Evolutionary conservation across 2,113 vertebrate genomes (phyloP).

Genomic region (Brachypodius melanocephalos): DNA sequence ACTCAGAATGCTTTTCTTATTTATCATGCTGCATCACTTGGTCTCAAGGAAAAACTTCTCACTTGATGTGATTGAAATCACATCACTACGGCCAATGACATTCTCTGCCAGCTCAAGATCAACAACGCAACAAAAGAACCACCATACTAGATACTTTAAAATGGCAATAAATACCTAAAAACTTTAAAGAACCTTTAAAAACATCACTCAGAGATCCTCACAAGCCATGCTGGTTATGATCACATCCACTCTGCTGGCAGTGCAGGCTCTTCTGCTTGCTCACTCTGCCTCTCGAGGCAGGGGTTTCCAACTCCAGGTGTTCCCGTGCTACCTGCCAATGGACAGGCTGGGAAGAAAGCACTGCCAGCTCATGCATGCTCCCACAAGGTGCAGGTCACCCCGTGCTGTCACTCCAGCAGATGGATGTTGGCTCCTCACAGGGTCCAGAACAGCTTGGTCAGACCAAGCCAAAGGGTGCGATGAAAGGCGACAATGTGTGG

Average conservation of each 20-base stretch:
- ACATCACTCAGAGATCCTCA: neutral
- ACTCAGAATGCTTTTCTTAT: neutral
- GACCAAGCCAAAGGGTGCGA: neutral
- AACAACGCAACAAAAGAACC: neutral
- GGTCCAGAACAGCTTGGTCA: neutral
- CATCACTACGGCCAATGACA: neutral
- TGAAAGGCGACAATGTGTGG: no score
- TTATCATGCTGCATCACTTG: neutral
- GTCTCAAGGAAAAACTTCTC: neutral
- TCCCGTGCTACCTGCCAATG: neutral
- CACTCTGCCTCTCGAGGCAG: rapidly evolving
- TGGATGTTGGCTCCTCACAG: neutral
- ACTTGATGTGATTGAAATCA: neutral
- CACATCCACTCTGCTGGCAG: no score
- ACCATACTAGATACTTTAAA: neutral
- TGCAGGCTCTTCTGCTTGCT: neutral
- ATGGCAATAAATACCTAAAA: neutral
- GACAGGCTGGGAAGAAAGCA: neutral
- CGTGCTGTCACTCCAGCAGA: neutral
- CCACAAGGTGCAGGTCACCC: neutral
- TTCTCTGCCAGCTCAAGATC: neutral
- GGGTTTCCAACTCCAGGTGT: rapidly evolving
- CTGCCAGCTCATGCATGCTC: rapidly evolving
- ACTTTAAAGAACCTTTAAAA: neutral
- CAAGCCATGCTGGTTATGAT: rapidly evolving